Evolutionary conservation across 2,797 vertebrate species (phyloP), one percentile per base, ranked within the genome.

Genomic region (Parauchenoglanis punctatus): DNA sequence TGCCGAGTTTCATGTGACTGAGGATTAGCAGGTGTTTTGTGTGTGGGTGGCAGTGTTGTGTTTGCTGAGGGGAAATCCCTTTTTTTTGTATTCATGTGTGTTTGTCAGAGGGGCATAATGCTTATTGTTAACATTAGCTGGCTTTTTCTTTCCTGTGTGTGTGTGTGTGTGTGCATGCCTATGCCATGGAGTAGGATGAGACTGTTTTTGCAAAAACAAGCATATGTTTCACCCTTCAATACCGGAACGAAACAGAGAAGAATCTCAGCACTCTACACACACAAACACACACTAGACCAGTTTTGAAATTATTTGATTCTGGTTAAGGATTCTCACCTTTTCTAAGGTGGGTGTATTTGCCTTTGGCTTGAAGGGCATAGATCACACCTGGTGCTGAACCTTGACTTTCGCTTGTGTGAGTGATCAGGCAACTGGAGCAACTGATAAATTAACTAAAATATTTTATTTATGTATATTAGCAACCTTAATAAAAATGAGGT

Each of bases 291-390:
- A 78, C 59, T 63, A 85, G 31, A 82, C 52, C 40, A 83, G 54
- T 82, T 72, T 77, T 76, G 18, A 18, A 76, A 17, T 63, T 89
- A 65, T 88, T 83, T 77, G 83, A 91, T 88, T 92, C 87, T 83
- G 77, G 77, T 76, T 75, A 78, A 85, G 83, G 87, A 88, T 86
- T 90, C 83, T 87, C 88, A 52, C 84, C 80, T 88, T 89, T 88
- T 87, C 54, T 67, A 80, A 85, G 88, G 77, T 44, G 65, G 83
- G 81, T 68, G 86, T 52, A 85, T 87, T 88, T 82, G 88, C 76
- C 84, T 85, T 90, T 84, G 89, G 86, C 90, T 61, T 87, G 68
- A 85, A 49, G 67, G 63, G 72, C 67, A 44, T 28, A 31, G 73
- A 77, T 46, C 13, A 13, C 23, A 44, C 58, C 3, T 7, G 44